These are phyloP conservation scores for Hypsopygia costalis DNA, from an alignment of 2,888 invertebrate species.

Conservation along the genomic window DNA sequence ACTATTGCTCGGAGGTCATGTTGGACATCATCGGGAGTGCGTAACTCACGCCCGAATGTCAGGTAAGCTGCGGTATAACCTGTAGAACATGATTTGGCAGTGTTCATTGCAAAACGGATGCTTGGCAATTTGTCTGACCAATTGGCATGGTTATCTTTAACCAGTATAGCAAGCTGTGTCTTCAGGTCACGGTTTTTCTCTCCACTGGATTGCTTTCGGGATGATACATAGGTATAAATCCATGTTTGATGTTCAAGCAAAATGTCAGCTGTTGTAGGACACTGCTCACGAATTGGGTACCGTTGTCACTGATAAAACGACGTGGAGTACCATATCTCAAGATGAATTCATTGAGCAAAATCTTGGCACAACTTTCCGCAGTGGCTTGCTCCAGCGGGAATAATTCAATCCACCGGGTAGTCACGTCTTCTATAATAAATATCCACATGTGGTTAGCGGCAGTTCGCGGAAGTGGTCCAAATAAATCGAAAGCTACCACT, in stretches of 20 bases:
- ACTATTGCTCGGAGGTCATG: background rate
- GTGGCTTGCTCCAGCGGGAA: constrained; percentile 12
- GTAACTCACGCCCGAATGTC: too few species aligned
- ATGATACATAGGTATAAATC: constrained; percentile 28
- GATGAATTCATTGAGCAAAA: constrained; percentile 30
- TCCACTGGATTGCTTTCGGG: constrained; percentile 13
- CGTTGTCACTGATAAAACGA: constrained; percentile 32
- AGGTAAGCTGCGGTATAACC: too few species aligned
- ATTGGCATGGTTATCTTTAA: constrained; percentile 20
- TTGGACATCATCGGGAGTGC: too few species aligned
- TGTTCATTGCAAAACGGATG: constrained; percentile 15
- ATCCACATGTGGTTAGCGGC: constrained; percentile 11
- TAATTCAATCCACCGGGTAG: constrained; percentile 16
- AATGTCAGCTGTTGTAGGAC: constrained; percentile 28
- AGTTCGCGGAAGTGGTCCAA: constrained; percentile 17
- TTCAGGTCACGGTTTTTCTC: too few species aligned
- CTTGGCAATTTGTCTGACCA: constrained; percentile 12
- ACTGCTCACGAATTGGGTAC: constrained; percentile 28
- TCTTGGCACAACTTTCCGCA: constrained; percentile 21
- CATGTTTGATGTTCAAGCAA: constrained; percentile 22
- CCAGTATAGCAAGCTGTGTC: constrained; percentile 9
- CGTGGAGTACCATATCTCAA: constrained; percentile 30
- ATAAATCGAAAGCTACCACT: constrained; percentile 28
- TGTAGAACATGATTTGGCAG: background rate
- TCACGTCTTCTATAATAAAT: constrained; percentile 13